phyloP scores from a whole-genome alignment of 2,797 vertebrate genomes.

The Pseudochirops cupreus region DNA sequence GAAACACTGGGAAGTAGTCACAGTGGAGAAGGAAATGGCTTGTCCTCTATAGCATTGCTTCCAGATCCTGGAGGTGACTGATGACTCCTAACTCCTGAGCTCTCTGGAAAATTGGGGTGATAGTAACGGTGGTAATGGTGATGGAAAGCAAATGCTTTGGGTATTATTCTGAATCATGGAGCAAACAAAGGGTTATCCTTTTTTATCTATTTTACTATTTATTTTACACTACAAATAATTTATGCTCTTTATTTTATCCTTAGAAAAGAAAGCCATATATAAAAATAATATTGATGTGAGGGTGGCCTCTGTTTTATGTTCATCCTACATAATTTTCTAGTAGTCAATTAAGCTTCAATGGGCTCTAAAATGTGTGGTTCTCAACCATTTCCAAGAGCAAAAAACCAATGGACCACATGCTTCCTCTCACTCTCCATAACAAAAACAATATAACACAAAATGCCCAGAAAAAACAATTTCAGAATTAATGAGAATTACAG shows the following conservation, averaged over 20 bases:
- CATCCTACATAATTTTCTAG: slow-evolving; percentile 1
- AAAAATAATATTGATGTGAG: too few species aligned
- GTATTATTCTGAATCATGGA: too few species aligned
- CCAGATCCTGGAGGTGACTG: too few species aligned
- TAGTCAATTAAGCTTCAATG: slow-evolving; percentile 26
- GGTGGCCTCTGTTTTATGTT: too few species aligned
- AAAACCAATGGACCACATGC: not conserved
- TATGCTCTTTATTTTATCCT: not conserved
- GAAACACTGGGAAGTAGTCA: too few species aligned
- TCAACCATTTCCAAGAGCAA: not conserved
- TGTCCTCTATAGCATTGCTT: too few species aligned
- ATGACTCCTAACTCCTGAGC: too few species aligned
- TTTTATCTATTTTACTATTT: slow-evolving; percentile 32
- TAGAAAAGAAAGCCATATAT: too few species aligned
- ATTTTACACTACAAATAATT: slow-evolving; percentile 37
- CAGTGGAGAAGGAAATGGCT: too few species aligned
- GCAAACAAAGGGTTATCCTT: slow-evolving; percentile 3
- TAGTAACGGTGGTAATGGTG: too few species aligned
- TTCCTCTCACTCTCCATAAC: not conserved
- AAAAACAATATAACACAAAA: not conserved
- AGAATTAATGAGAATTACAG: not conserved
- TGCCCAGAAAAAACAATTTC: not conserved
- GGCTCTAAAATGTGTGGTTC: not conserved
- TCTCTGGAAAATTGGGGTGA: too few species aligned
- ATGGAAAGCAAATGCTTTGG: too few species aligned